Conservation (phyloP, 2,113 vertebrate species). For the Colistium nudipinnis region DNA sequence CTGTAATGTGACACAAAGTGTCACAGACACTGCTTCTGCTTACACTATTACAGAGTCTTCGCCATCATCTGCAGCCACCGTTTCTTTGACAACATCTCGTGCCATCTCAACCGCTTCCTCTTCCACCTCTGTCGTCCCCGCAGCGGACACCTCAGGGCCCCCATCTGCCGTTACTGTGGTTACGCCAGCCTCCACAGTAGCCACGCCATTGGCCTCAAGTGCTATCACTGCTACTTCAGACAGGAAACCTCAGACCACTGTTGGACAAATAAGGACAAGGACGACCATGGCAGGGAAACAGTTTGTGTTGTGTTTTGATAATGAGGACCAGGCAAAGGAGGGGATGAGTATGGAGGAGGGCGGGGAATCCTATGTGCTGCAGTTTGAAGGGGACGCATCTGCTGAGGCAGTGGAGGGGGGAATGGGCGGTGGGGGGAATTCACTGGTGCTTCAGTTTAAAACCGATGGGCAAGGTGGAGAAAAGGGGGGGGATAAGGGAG, state of each 20-base stretch:
- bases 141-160: conserved; percentile 41
- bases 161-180: conserved; percentile 27
- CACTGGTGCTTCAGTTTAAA: conserved; percentile 79
- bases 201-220: conserved; percentile 32
- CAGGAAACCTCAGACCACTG: conserved; percentile 18
- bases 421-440: conserved; percentile 62
- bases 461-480: conserved; percentile 64
- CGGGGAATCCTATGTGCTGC: conserved; percentile 77
- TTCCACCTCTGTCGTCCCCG: conserved; percentile 24
- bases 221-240: conserved; percentile 24
- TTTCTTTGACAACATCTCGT: conserved; percentile 29
- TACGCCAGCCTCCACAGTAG: conserved; percentile 25
- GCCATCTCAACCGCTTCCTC: conserved; percentile 26
- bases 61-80: conserved; percentile 13
- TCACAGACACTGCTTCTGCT: conserved; percentile 18
- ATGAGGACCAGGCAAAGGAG: conserved; percentile 61
- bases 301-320: conserved; percentile 82
- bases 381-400: conserved; percentile 71
- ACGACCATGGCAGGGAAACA: conserved; percentile 66
- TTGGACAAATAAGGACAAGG: conserved; percentile 44
- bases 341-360: conserved; percentile 52
- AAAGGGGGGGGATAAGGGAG: conserved; percentile 60
- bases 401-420: conserved; percentile 49
- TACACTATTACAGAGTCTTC: conserved; percentile 23
- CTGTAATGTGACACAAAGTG: conserved; percentile 17